These are phyloP conservation scores for Psammodynastes pulverulentus DNA, from an alignment of 2,113 vertebrate species.

Conservation along the genomic window DNA sequence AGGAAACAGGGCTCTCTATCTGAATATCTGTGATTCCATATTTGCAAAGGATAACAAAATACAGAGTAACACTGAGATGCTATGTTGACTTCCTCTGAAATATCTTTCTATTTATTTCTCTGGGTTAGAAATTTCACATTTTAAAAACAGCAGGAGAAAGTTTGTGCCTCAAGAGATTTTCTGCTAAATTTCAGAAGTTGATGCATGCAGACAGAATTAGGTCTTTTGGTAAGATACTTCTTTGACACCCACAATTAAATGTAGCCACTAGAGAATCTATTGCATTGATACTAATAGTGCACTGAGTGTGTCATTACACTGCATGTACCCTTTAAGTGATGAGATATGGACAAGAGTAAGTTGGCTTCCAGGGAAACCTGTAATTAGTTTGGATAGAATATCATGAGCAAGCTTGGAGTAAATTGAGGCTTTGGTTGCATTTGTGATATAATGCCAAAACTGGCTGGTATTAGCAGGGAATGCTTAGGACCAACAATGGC, in stretches of 20 bases:
- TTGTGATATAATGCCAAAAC: not conserved
- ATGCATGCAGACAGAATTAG: not conserved
- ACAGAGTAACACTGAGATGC: not conserved
- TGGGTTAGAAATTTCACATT: not conserved
- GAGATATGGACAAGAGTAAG: not conserved
- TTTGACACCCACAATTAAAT: too few species aligned
- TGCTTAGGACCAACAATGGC: too few species aligned
- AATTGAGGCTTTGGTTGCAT: not conserved
- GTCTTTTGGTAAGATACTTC: too few species aligned
- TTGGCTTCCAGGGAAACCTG: not conserved
- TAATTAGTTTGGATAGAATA: not conserved
- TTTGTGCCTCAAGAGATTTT: not conserved
- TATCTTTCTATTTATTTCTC: not conserved
- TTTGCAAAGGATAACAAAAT: not conserved
- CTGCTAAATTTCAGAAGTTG: not conserved
- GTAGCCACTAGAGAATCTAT: not conserved
- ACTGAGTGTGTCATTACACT: not conserved
- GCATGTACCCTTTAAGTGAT: not conserved
- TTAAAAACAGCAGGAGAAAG: not conserved
- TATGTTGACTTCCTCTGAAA: not conserved
- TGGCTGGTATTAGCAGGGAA: too few species aligned
- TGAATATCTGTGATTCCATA: not conserved
- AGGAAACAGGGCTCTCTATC: not conserved
- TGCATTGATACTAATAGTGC: not conserved
- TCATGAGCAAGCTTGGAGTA: not conserved